Evolutionary conservation across 2,797 vertebrate genomes (phyloP).

Genomic region (Cirrhinus mrigala): DNA sequence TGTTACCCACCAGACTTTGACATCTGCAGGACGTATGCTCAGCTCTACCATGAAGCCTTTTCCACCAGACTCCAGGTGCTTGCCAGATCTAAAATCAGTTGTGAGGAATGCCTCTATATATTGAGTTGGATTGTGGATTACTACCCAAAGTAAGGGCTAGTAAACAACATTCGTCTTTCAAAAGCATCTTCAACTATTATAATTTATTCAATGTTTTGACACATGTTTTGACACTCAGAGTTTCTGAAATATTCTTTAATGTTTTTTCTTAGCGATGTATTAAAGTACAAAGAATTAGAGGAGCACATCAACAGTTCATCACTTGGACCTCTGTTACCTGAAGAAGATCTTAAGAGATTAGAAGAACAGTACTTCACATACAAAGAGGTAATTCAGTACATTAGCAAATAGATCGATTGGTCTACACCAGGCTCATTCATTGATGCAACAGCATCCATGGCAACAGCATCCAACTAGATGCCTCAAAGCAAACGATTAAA

Average conservation of each 20-base stretch:
- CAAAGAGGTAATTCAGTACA: constrained; percentile 75
- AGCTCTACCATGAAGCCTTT: constrained; percentile 83
- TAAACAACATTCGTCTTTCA: neutral
- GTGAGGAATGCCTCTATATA: constrained; percentile 81
- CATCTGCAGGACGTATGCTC: constrained; percentile 81
- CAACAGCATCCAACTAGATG: no score
- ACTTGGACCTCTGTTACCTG: constrained; percentile 79
- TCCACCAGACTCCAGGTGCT: constrained; percentile 70
- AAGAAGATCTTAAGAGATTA: constrained; percentile 67
- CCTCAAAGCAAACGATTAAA: no score
- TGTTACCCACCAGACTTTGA: constrained; percentile 83
- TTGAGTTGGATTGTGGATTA: constrained; percentile 83
- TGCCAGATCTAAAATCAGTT: constrained; percentile 70
- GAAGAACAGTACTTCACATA: constrained; percentile 76
- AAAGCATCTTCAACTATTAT: neutral
- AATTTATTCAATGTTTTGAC: neutral
- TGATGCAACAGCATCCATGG: no score
- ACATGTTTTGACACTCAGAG: neutral
- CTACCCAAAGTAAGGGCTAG: constrained; percentile 85
- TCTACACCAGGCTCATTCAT: no score
- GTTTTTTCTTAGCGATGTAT: constrained; percentile 76
- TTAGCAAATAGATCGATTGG: neutral
- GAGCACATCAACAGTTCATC: constrained; percentile 72
- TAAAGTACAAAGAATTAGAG: constrained; percentile 77
- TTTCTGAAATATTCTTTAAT: constrained; percentile 3